These are phyloP conservation scores for Sebastes nivosus DNA, from an alignment of 2,797 vertebrate species.

Conservation along the genomic window DNA sequence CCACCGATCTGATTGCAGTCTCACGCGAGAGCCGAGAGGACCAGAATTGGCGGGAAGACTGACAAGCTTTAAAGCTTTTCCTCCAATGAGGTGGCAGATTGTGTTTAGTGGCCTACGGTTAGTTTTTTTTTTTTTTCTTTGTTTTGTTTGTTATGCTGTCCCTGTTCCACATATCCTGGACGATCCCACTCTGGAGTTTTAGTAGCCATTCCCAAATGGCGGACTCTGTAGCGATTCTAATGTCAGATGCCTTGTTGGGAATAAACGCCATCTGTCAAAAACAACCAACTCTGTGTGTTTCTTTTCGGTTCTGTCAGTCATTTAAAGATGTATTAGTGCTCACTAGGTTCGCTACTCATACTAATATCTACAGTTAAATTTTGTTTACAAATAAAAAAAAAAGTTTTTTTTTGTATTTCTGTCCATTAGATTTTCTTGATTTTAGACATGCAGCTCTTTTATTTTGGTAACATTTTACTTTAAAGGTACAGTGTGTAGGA, in stretches of 20 bases:
- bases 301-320: background rate
- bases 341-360: background rate
- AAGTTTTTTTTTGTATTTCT: background rate
- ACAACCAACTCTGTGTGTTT: constrained; percentile 10
- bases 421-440: background rate
- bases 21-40: constrained; percentile 35
- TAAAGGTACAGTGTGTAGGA: background rate
- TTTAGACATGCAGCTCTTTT: background rate
- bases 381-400: too few species aligned
- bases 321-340: background rate
- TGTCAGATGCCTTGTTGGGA: constrained; percentile 83
- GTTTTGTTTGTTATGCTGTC: constrained; percentile 55
- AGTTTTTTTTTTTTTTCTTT: background rate
- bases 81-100: constrained; percentile 26
- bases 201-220: constrained; percentile 53
- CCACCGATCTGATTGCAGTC: constrained; percentile 40
- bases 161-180: constrained; percentile 59
- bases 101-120: constrained; percentile 44
- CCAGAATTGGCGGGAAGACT: constrained; percentile 27
- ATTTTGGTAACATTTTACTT: background rate
- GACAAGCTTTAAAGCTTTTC: constrained; percentile 16
- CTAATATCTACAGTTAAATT: background rate
- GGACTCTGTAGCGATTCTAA: constrained; percentile 79
- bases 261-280: constrained; percentile 87
- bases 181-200: constrained; percentile 54